phyloP scores from a whole-genome alignment of 2,888 invertebrate species.

The Chrysotoxum bicinctum region DNA sequence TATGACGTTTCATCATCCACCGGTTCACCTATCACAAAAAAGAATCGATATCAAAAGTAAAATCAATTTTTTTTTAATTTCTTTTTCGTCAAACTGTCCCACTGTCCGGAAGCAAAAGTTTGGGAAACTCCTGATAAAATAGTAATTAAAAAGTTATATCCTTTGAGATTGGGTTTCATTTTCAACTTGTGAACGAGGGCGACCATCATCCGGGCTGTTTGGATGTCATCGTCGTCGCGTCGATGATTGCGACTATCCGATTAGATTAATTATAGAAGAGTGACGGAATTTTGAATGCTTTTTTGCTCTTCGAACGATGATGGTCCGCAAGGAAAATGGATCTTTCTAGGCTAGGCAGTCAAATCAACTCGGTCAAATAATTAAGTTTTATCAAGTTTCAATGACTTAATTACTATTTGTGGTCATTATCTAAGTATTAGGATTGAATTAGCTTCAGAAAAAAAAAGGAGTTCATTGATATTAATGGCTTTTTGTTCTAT shows the following conservation, averaged over 20 bases:
- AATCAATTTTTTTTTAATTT: too few relatives aligned
- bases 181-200: neutral
- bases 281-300: slow-evolving; percentile 6
- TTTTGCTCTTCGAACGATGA: neutral
- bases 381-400: slow-evolving; percentile 12
- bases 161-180: neutral
- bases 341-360: neutral
- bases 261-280: slow-evolving; percentile 15
- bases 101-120: too few relatives aligned
- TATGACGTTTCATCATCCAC: too few relatives aligned
- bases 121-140: neutral
- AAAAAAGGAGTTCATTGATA: neutral
- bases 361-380: neutral
- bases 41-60: too few relatives aligned
- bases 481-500: too few relatives aligned
- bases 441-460: neutral
- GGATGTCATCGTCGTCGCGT: neutral
- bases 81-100: too few relatives aligned
- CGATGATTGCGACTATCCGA: slow-evolving; percentile 15
- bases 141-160: slow-evolving; percentile 23
- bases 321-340: neutral
- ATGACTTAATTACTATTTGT: slow-evolving; percentile 32
- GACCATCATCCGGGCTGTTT: neutral
- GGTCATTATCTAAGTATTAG: neutral
- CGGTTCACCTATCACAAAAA: too few relatives aligned